Conservation (phyloP, 2,113 vertebrate species). For the Chitala chitala region DNA sequence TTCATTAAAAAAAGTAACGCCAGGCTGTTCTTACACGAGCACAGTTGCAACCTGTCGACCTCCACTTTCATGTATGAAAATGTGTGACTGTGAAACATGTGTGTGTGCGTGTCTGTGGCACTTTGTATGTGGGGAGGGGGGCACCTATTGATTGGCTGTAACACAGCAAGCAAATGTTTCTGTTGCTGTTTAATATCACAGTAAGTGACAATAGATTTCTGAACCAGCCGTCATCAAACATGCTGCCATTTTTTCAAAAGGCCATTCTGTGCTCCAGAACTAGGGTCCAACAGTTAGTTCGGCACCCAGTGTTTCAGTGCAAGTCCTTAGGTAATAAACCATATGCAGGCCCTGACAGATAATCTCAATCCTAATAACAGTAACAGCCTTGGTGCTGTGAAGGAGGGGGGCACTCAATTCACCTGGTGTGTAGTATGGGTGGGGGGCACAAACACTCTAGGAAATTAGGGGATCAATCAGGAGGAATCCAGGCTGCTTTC, state of each 20-base stretch:
- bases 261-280: too few relatives aligned
- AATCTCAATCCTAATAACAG: conserved; percentile 60
- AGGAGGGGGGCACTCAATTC: conserved; percentile 33
- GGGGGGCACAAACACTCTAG: conserved; percentile 60
- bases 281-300: too few relatives aligned
- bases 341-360: conserved; percentile 34
- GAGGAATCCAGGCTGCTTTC: conserved; percentile 60
- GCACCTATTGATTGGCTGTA: too few relatives aligned
- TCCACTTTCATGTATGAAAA: background rate
- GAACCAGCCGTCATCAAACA: too few relatives aligned
- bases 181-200: background rate
- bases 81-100: background rate
- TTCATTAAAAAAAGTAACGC: conserved; percentile 50
- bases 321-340: background rate
- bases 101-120: too few relatives aligned
- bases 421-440: background rate
- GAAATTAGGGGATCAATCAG: conserved; percentile 66
- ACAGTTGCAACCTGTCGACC: background rate
- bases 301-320: background rate
- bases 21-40: conserved; percentile 35
- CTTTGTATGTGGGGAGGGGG: too few relatives aligned
- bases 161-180: too few relatives aligned
- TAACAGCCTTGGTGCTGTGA: conserved; percentile 49
- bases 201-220: too few relatives aligned
- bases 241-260: too few relatives aligned